phyloP scores from a whole-genome alignment of 1,140 invertebrate species.

The Lepidurus couesii region DNA sequence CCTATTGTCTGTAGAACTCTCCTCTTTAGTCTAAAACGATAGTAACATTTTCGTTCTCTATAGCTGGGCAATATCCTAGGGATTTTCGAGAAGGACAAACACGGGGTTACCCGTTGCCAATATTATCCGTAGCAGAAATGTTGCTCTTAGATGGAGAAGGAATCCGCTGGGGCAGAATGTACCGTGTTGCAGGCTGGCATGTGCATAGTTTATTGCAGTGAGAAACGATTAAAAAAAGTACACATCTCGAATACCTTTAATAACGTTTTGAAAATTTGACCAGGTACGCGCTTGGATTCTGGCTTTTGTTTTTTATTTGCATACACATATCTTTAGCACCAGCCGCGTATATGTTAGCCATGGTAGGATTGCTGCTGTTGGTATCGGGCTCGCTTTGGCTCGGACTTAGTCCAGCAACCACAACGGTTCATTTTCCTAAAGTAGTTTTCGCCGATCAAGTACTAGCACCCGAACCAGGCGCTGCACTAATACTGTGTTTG shows the following conservation, averaged over 20 bases:
- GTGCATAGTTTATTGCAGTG: slow-evolving; percentile 10
- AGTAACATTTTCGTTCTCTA: slow-evolving; percentile 27
- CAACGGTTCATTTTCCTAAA: slow-evolving; percentile 17
- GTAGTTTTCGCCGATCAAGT: slow-evolving; percentile 18
- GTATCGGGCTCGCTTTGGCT: slow-evolving; percentile 5
- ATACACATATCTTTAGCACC: slow-evolving; percentile 26
- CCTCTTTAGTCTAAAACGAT: slow-evolving; percentile 14
- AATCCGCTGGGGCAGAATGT: slow-evolving; percentile 35
- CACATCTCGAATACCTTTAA: not conserved
- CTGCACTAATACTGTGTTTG: slow-evolving; percentile 19
- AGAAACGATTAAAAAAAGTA: not conserved
- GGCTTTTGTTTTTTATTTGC: slow-evolving; percentile 25
- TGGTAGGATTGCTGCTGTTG: slow-evolving; percentile 7
- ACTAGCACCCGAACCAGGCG: slow-evolving; percentile 9
- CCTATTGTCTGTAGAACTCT: not conserved
- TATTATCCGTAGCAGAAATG: slow-evolving; percentile 59
- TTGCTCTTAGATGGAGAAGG: slow-evolving; percentile 60
- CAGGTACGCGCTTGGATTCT: slow-evolving; percentile 23
- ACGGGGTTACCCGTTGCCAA: slow-evolving; percentile 54
- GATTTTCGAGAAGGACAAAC: slow-evolving; percentile 53
- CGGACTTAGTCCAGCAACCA: slow-evolving; percentile 7
- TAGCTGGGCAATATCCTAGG: slow-evolving; percentile 52
- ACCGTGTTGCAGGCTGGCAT: slow-evolving; percentile 28
- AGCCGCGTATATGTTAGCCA: slow-evolving; percentile 26
- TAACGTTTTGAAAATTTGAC: not conserved